phyloP scores from a whole-genome alignment of 2,888 invertebrate genomes.

The Trissoscelio sp. region DNA sequence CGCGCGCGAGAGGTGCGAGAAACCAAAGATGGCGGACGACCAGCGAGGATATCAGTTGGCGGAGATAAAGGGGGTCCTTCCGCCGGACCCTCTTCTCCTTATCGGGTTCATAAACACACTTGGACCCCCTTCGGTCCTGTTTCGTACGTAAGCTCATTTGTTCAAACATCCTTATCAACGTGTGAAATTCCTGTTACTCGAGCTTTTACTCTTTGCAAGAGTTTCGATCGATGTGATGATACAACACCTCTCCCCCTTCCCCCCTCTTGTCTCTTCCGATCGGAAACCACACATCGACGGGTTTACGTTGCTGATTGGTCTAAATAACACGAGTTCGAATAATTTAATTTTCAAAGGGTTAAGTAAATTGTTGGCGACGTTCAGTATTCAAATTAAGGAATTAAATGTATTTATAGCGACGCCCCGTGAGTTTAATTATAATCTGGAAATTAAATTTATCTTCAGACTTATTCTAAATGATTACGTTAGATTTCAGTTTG shows the following conservation, averaged over 20 bases:
- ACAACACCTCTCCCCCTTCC: too few relatives aligned
- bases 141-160: conserved; percentile 67
- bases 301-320: conserved; percentile 35
- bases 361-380: not conserved
- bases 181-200: conserved; percentile 38
- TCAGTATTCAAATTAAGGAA: not conserved
- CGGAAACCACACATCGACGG: conserved; percentile 18
- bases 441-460: conserved; percentile 8
- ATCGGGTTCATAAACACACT: conserved; percentile 58
- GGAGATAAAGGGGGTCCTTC: conserved; percentile 77
- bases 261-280: conserved; percentile 2
- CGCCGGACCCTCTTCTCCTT: conserved; percentile 48
- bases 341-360: conserved; percentile 19
- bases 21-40: conserved; percentile 60
- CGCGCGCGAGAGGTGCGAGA: conserved; percentile 57
- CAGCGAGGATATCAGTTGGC: conserved; percentile 78
- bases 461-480: conserved; percentile 7
- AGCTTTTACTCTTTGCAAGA: not conserved
- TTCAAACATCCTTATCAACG: conserved; percentile 76
- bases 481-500: conserved; percentile 4
- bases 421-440: not conserved
- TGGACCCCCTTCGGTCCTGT: conserved; percentile 34
- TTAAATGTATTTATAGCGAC: not conserved
- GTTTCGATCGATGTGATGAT: conserved; percentile 13
- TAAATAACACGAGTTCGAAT: conserved; percentile 22